These are phyloP conservation scores for Cepphus grylle DNA, from an alignment of 2,113 vertebrate species.

Conservation along the genomic window DNA sequence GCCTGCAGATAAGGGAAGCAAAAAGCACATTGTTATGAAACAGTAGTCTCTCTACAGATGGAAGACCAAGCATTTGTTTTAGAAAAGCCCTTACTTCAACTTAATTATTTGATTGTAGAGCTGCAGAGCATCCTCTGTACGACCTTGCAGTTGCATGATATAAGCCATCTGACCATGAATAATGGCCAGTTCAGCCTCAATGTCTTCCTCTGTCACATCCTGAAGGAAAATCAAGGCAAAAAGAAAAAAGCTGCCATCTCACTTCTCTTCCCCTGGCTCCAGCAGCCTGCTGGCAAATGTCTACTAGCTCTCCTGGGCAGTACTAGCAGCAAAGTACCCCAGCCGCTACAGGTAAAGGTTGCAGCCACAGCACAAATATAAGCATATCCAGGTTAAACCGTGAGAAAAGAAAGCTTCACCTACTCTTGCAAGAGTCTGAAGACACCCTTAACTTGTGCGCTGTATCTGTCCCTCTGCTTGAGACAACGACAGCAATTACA, in stretches of 20 bases:
- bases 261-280: background rate
- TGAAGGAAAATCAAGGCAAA: conserved; percentile 56
- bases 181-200: conserved; percentile 91
- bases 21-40: background rate
- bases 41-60: background rate
- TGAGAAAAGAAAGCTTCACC: background rate
- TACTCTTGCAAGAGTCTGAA: background rate
- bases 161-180: conserved; percentile 99
- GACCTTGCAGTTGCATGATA: conserved; percentile 90
- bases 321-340: background rate
- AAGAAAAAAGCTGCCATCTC: background rate
- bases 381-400: background rate
- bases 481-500: background rate
- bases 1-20: conserved; percentile 75
- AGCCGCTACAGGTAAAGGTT: background rate
- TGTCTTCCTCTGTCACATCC: conserved; percentile 95
- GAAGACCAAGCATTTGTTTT: background rate
- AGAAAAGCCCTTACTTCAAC: conserved; percentile 83
- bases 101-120: conserved; percentile 99
- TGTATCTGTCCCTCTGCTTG: background rate
- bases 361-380: background rate
- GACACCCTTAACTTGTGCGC: background rate
- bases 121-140: conserved; percentile 91
- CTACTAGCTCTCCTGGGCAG: background rate
- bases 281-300: background rate